Evolutionary conservation across 2,888 invertebrate species (phyloP).

Genomic region (Venusia cambrica): DNA sequence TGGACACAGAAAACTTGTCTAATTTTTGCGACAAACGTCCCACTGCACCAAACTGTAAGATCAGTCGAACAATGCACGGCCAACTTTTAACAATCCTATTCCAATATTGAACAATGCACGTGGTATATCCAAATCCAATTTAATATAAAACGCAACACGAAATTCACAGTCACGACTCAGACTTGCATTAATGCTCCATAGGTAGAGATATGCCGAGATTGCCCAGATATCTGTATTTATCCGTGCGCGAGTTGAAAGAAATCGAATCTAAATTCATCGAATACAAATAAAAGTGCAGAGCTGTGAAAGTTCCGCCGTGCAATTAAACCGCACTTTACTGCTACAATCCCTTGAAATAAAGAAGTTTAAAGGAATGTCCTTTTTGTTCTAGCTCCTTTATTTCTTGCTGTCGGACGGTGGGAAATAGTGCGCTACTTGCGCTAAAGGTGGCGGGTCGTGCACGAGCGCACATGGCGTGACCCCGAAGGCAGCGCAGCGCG

Average conservation of each 20-base stretch:
- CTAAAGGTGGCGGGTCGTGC: slow-evolving; percentile 49
- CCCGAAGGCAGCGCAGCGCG: too few species aligned
- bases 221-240: slow-evolving; percentile 49
- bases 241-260: slow-evolving; percentile 42
- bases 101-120: slow-evolving; percentile 17
- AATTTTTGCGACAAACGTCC: slow-evolving; percentile 59
- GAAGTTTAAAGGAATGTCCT: slow-evolving; percentile 69
- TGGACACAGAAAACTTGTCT: slow-evolving; percentile 54
- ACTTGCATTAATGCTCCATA: slow-evolving; percentile 42
- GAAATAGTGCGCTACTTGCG: slow-evolving; percentile 34
- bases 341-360: slow-evolving; percentile 74
- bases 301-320: slow-evolving; percentile 64
- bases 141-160: slow-evolving; percentile 22
- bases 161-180: slow-evolving; percentile 21
- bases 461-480: slow-evolving; percentile 50
- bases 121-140: slow-evolving; percentile 10
- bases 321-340: slow-evolving; percentile 76
- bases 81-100: slow-evolving; percentile 22
- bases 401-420: slow-evolving; percentile 19
- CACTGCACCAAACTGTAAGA: slow-evolving; percentile 33
- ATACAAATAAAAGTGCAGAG: slow-evolving; percentile 60
- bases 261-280: slow-evolving; percentile 66
- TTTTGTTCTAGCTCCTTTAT: slow-evolving; percentile 48
- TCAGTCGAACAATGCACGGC: slow-evolving; percentile 18
- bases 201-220: slow-evolving; percentile 37